A percentile compares a stretch with the other conserved stretches of the same genome.
phyloP scores from a whole-genome alignment of 2,888 invertebrate genomes.

The Arge pagana region DNA sequence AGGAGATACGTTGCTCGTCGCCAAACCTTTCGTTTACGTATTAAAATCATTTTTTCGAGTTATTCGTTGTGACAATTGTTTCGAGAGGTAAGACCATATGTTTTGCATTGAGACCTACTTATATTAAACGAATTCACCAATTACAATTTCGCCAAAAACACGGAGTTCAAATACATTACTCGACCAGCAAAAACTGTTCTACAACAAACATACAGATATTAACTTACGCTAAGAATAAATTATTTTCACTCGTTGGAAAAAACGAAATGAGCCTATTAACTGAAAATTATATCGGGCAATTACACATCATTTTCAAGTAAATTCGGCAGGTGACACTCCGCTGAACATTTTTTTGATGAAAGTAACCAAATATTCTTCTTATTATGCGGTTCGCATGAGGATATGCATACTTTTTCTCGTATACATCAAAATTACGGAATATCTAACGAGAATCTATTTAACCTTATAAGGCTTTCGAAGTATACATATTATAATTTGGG shows the following conservation, averaged over 20 bases:
- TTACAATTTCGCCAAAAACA: background rate
- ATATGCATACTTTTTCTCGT: no score
- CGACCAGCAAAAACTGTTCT: background rate
- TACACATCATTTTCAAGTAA: no score
- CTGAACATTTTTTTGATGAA: no score
- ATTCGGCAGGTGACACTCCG: no score
- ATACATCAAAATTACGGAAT: no score
- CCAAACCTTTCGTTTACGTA: slow-evolving; percentile 77
- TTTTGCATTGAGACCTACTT: slow-evolving; percentile 1
- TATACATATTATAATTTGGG: no score
- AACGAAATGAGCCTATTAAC: background rate
- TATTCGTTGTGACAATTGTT: slow-evolving; percentile 77
- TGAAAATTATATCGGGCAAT: no score
- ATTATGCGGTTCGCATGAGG: no score
- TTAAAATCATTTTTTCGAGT: slow-evolving; percentile 73
- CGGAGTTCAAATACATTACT: background rate
- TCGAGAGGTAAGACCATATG: slow-evolving; percentile 66
- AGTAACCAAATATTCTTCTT: no score
- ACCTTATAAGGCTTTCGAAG: no score
- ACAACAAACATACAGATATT: background rate
- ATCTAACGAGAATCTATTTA: no score
- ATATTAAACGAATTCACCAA: background rate
- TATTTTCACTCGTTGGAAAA: background rate
- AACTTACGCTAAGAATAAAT: background rate
- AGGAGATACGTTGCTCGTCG: slow-evolving; percentile 71